Evolutionary conservation across 2,888 invertebrate genomes (phyloP), one percentile per base, ranked within the genome.

Genomic region (Megalurothrips usitatus): DNA sequence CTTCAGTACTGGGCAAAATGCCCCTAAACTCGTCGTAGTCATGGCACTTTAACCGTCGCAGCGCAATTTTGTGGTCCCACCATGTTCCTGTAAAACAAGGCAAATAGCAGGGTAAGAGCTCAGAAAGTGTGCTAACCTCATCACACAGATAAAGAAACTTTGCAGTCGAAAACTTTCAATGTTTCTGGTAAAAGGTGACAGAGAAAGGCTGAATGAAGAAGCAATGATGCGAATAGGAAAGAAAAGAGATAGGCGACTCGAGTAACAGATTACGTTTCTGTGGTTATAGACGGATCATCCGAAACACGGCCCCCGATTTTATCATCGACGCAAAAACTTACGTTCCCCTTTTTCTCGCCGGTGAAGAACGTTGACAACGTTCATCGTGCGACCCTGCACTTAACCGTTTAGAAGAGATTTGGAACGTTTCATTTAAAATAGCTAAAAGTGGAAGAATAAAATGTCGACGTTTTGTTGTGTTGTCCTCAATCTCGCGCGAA

Each of bases 1-100:
- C 88, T 19, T 89, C 87, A 26, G 85, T 75, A 26, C 68, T 75
- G 0, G 68, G 68, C 12, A 75, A 11, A 12, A 75, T 75, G 9
- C 68, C 68, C 23, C 26, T 23, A 26, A 75, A 75, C 26, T 75
- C 68, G 26, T 75, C 68, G 26, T 26, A 75, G 23, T 75, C 68
- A 26, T 75, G 68, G 26, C 68, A 75, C 26, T 75, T 75, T 26
- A 75, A 75, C n/a, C 68, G 68, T 26, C 68, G 26, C 4, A 75
- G 26, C 1, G 68, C 68, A 75, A 75, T 75, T 1, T 26, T 75
- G 26, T 75, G 26, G 68, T 75, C 68, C 23, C 23, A 75, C 68
- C 68, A 26, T 12, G 26, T 12, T 75, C 68, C 68, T 75, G 68
- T 19, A 58, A 11, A 58, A 52, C 10, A 9, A 52, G 34, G 6